Evolutionary conservation across 2,113 vertebrate species (phyloP), one percentile per base, ranked within the genome.

Genomic region (Perca fluviatilis): DNA sequence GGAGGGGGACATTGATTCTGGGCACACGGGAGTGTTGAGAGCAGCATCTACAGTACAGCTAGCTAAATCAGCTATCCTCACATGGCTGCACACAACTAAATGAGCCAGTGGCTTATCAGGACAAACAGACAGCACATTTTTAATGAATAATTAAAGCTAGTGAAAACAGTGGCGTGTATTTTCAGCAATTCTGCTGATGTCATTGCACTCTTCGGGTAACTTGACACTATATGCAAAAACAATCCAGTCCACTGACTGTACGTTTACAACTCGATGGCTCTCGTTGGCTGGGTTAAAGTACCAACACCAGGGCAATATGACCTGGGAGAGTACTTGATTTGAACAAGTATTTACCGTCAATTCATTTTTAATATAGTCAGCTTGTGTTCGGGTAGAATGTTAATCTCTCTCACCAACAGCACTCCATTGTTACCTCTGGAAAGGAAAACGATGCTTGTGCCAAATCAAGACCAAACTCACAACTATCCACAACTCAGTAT

Each of bases 91-190:
- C 56, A 69, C 56, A 74, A 68, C 10, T 62, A 64, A 93, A 86
- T 74, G 79, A 90, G 92, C 81, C 80, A 74, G 53, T 15, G 36
- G 83, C 87, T 89, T 91, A 93, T 91, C 89, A 63, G 87, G 83
- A 85, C 85, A 86, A 92, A 90, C 92, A 94, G 91, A 83, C 88
- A 82, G 86, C 82, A 83, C 68, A 91, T 85, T 92, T 92, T 88
- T 85, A 91, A 91, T 92, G 91, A 93, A 86, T 91, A 90, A 91
- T 93, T 93, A 88, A 87, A 86, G 65, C 77, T 30, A 30, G 73
- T 75, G 64, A 89, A 92, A 89, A 86, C 77, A 90, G 46, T 89
- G 80, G 75, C 53, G 8, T 78, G 82, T 6, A 16, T 84, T 77
- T 85, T 84, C 74, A 83, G 77, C 57, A 62, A 30, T 88, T 91